These are phyloP conservation scores for Jordanella pulchra DNA, from an alignment of 2,797 vertebrate species.

Conservation along the genomic window DNA sequence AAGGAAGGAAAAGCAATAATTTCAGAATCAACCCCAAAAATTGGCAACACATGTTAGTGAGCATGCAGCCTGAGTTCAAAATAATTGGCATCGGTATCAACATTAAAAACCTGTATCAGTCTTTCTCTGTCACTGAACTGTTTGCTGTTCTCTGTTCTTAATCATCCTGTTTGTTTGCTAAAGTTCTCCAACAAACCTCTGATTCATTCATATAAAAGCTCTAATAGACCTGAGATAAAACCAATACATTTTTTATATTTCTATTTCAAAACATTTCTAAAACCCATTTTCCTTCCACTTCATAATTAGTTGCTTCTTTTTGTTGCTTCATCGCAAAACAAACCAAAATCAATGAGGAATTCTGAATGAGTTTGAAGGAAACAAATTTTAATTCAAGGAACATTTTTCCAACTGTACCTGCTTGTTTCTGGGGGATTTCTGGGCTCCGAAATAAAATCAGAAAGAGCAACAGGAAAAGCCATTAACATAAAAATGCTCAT, in stretches of 20 bases:
- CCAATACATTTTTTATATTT: no score
- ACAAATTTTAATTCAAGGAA: not conserved
- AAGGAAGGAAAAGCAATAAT: no score
- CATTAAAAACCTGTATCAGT: no score
- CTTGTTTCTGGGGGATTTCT: slow-evolving; percentile 61
- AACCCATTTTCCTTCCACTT: not conserved
- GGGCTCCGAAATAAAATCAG: slow-evolving; percentile 60
- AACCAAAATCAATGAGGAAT: not conserved
- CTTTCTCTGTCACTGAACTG: not conserved
- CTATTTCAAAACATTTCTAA: not conserved
- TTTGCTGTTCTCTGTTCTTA: not conserved
- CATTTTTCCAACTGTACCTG: slow-evolving; percentile 44
- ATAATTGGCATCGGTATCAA: no score
- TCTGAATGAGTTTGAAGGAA: no score
- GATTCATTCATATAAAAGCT: not conserved
- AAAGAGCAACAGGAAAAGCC: slow-evolving; percentile 61
- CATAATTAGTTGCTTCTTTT: not conserved
- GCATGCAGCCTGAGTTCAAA: no score
- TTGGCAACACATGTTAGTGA: no score
- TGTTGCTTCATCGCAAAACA: not conserved
- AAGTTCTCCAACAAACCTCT: not conserved
- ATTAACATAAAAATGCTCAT: slow-evolving; percentile 75
- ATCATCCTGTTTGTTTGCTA: not conserved
- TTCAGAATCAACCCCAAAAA: no score
- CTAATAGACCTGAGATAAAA: not conserved